phyloP scores from a whole-genome alignment of 2,888 invertebrate genomes.

The Lepas anatifera region DNA sequence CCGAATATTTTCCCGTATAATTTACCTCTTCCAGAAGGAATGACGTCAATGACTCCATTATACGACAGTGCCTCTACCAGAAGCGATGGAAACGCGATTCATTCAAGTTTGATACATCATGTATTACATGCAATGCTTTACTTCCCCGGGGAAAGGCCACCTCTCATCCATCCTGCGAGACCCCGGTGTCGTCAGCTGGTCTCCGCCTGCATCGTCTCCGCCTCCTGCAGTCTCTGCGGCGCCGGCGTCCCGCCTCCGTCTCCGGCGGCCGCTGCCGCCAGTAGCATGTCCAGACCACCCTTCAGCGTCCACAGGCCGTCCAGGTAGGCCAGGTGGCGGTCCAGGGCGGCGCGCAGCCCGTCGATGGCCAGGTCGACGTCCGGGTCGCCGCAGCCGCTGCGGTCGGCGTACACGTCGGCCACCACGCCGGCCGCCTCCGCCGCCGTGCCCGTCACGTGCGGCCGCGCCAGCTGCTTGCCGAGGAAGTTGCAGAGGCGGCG shows the following conservation, averaged over 20 bases:
- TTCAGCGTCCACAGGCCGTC: slow-evolving; percentile 33
- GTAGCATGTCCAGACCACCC: slow-evolving; percentile 33
- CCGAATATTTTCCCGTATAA: no score
- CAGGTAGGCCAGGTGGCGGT: slow-evolving; percentile 45
- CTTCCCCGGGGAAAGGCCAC: no score
- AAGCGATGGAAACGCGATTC: no score
- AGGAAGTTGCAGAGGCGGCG: slow-evolving; percentile 59
- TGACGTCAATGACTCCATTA: no score
- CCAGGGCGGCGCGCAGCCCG: slow-evolving; percentile 46
- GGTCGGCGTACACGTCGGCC: slow-evolving; percentile 41
- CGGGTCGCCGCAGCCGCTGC: slow-evolving; percentile 43
- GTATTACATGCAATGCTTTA: no score
- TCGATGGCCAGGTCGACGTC: slow-evolving; percentile 46
- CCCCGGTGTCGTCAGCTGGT: no score
- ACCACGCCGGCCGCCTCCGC: slow-evolving; percentile 60
- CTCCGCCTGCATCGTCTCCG: no score
- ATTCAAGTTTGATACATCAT: no score
- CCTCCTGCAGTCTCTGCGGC: no score
- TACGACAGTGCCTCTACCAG: no score
- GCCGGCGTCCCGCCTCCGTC: background rate
- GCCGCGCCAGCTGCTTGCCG: slow-evolving; percentile 55
- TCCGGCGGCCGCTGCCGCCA: slow-evolving; percentile 27
- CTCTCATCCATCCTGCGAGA: no score
- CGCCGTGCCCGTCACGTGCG: slow-evolving; percentile 57
- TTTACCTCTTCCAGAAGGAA: no score